Base-by-base conservation (phyloP, 2,888 invertebrate species). In the Diachrysia chrysitis region DNA sequence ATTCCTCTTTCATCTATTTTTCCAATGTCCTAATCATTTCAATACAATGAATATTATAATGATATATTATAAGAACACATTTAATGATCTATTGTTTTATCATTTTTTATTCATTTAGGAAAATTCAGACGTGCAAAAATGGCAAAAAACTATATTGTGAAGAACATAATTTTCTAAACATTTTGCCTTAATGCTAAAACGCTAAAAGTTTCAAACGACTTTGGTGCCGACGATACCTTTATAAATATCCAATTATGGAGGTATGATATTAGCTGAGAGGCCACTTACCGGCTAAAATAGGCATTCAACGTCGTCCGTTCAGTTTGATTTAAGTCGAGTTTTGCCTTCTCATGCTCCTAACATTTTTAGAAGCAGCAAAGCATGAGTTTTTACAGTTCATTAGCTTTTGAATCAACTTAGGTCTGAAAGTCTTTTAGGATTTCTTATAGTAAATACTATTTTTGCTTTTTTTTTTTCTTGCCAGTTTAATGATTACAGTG, bases 291-390 rank as follows among this genome's bases (percentile, higher is more conserved):
- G 9, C 42, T 5, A 21, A 51, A 51, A 51, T 21, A 51, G 48
- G 48, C 48, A 51, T 51, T 51, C 21, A 12, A 53, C n/a, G 53
- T 60, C 23, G 53, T 60, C 14, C 48, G 48, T 51, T 19, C n/a
- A 42, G 25, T 25, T 46, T 25, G 58, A 21, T 51, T 51, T 12
- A 51, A 21, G 12, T 19, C 48, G 6, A 51, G 48, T 51, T 51
- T 21, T 21, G 48, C 48, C 21, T 51, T 19, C 19, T 21, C 48
- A 51, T 51, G 19, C 21, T 14, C 17, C 19, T 21, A 51, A 51
- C 19, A 51, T 51, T 19, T 51, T 51, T 21, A 19, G 21, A 51
- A 51, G 21, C 21, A 51, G 48, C 3, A 10, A 21, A 21, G 48
- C 21, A 21, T 19, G 48, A 51, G 48, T 51, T 19, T 51, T 16